Conservation (phyloP, 2,797 vertebrate species). For the Sebastes hubbsi region DNA sequence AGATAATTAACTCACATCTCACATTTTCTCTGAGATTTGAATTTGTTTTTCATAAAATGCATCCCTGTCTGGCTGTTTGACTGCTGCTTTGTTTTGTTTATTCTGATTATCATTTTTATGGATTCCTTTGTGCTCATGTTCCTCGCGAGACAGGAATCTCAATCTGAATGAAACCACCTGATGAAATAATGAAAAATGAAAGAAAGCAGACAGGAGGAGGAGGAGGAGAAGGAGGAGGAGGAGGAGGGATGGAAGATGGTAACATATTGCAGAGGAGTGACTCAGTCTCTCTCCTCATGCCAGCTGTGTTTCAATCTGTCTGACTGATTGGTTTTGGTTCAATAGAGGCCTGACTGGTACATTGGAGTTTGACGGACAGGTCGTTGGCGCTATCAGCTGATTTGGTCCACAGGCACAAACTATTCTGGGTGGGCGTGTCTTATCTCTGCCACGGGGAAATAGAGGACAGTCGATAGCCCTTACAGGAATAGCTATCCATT, state of each 20-base stretch:
- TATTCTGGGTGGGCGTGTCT: conserved; percentile 43
- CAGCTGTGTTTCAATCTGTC: conserved; percentile 28
- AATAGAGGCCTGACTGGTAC: conserved; percentile 24
- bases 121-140: background rate
- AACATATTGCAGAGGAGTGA: conserved; percentile 18
- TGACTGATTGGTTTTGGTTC: conserved; percentile 18
- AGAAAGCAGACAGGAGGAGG: conserved; percentile 10
- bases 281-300: conserved; percentile 19
- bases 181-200: conserved; percentile 18
- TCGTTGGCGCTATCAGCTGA: conserved; percentile 32
- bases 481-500: conserved; percentile 36
- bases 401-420: conserved; percentile 16
- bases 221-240: background rate
- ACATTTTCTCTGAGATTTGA: background rate
- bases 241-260: background rate
- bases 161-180: conserved; percentile 9
- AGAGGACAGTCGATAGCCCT: conserved; percentile 28
- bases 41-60: background rate
- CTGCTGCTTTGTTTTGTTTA: conserved; percentile 10
- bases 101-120: conserved; percentile 28
- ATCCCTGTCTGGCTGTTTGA: conserved; percentile 15
- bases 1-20: background rate
- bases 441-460: conserved; percentile 40
- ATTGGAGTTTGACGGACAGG: conserved; percentile 36
- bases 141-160: background rate